These are phyloP conservation scores for Eristalis pertinax DNA, from an alignment of 2,888 invertebrate species.

Conservation along the genomic window DNA sequence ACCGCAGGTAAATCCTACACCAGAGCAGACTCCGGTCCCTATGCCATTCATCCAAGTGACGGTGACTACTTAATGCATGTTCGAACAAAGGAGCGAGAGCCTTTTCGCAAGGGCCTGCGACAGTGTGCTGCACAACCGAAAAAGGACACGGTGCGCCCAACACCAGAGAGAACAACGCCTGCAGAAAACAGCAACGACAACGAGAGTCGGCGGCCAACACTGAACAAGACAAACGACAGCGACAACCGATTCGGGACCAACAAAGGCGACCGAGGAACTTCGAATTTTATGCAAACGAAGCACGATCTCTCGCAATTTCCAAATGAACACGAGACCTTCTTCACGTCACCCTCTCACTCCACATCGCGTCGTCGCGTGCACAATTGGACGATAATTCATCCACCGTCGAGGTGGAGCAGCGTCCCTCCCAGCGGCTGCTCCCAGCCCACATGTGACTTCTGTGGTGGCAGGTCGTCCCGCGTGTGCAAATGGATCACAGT, in stretches of 20 bases:
- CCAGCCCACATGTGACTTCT: neutral
- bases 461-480: neutral
- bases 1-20: constrained; percentile 36
- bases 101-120: constrained; percentile 37
- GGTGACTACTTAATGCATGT: constrained; percentile 70
- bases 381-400: neutral
- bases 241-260: constrained; percentile 39
- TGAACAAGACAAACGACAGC: constrained; percentile 65
- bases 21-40: neutral
- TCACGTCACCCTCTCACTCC: no score
- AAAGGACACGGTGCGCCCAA: constrained; percentile 38
- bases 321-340: constrained; percentile 56
- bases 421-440: neutral
- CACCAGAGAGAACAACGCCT: neutral
- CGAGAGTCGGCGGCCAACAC: constrained; percentile 43
- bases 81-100: constrained; percentile 67
- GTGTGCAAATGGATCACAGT: constrained; percentile 19
- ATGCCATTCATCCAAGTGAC: constrained; percentile 33
- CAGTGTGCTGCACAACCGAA: constrained; percentile 29
- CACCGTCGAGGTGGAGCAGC: neutral
- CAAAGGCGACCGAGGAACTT: constrained; percentile 34
- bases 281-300: constrained; percentile 69
- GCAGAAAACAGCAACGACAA: neutral
- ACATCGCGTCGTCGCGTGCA: neutral
- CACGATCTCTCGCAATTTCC: constrained; percentile 66